Evolutionary conservation across 2,888 invertebrate species (phyloP).

Genomic region (Tetranychus truncatus): DNA sequence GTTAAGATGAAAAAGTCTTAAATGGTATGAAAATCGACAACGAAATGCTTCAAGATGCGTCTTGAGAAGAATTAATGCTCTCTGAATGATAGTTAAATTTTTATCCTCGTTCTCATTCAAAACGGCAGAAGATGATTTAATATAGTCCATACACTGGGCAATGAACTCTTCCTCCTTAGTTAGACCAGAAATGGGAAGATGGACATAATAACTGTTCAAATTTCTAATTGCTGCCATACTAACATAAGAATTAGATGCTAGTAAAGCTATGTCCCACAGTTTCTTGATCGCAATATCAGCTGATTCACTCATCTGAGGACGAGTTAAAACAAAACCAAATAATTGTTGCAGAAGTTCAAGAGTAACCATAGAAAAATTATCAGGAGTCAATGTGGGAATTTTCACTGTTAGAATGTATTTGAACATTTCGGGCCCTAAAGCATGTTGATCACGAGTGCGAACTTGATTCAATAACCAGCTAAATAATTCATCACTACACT

Average conservation of each 20-base stretch:
- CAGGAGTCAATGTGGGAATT: conserved; percentile 66
- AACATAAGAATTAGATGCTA: conserved; percentile 77
- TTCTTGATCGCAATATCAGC: conserved; percentile 57
- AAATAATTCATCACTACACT: conserved; percentile 76
- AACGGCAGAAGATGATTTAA: conserved; percentile 51
- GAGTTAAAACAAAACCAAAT: conserved; percentile 16
- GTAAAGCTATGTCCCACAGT: conserved; percentile 76
- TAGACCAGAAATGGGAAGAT: conserved; percentile 32
- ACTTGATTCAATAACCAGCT: conserved; percentile 82
- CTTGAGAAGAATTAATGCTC: conserved; percentile 65
- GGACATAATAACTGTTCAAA: conserved; percentile 76
- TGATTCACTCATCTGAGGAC: neutral
- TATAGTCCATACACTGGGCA: conserved; percentile 74
- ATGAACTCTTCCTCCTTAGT: conserved; percentile 83
- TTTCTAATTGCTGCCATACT: conserved; percentile 87
- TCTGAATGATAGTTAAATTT: conserved; percentile 68
- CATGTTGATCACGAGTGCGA: conserved; percentile 69
- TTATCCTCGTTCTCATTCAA: conserved; percentile 47
- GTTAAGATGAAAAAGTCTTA: conserved; percentile 70
- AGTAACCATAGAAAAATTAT: conserved; percentile 76
- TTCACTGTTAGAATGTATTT: conserved; percentile 71
- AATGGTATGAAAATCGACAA: conserved; percentile 60
- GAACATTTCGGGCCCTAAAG: conserved; percentile 64
- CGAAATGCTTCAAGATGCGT: conserved; percentile 84
- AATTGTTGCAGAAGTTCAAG: conserved; percentile 75